A percentile compares a stretch with the other conserved stretches of the same genome.
These are phyloP conservation scores for Ecliptopera silaceata DNA, from an alignment of 2,888 invertebrate genomes.

Conservation along the genomic window DNA sequence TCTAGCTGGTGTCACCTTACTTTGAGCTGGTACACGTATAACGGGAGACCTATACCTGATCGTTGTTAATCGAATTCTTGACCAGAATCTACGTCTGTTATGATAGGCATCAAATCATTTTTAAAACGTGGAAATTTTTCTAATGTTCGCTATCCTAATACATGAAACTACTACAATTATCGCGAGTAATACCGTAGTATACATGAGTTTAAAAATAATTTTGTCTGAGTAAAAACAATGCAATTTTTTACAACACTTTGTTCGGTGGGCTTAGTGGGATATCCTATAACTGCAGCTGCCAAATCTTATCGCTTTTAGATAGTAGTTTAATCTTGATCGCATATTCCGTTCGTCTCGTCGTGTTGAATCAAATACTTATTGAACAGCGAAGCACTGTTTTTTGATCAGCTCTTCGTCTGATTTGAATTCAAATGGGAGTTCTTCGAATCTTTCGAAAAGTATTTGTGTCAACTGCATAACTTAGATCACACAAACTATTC, in stretches of 20 bases:
- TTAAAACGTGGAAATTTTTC: no score
- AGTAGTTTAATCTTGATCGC: slow-evolving; percentile 8
- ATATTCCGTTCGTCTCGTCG: not conserved
- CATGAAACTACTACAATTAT: not conserved
- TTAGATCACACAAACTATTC: slow-evolving; percentile 17
- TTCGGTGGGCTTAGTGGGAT: no score
- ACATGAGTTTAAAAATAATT: slow-evolving; percentile 8
- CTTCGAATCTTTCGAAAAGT: not conserved
- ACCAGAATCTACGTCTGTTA: not conserved
- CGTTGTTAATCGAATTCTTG: not conserved
- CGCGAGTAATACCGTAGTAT: not conserved
- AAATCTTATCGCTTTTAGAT: slow-evolving; percentile 15
- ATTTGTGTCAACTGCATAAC: slow-evolving; percentile 24
- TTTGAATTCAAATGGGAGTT: no score
- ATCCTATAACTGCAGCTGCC: slow-evolving; percentile 7
- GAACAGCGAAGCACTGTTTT: no score
- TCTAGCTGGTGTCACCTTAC: slow-evolving; percentile 22
- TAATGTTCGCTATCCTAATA: not conserved
- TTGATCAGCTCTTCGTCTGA: no score
- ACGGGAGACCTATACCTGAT: slow-evolving; percentile 2
- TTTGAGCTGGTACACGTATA: not conserved
- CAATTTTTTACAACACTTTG: not conserved
- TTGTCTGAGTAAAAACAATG: slow-evolving; percentile 2
- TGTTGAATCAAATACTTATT: not conserved
- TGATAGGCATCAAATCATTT: no score